A percentile compares a stretch with the other conserved stretches of the same genome.
These are phyloP conservation scores for Papilio glaucus DNA, from an alignment of 1,140 invertebrate species.

Conservation along the genomic window DNA sequence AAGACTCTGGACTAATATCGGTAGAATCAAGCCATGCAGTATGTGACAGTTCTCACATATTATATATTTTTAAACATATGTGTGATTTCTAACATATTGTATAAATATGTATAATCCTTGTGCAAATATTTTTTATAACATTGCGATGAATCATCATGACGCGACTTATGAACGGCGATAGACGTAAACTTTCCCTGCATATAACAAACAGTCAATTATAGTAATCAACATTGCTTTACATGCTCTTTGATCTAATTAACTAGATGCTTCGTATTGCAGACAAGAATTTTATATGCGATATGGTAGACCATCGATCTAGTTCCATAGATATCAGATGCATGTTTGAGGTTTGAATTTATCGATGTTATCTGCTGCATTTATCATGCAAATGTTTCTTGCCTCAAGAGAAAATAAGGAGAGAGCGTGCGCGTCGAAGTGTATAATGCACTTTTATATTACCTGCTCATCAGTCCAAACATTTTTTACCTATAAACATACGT, in stretches of 20 bases:
- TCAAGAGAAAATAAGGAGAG: constrained; percentile 75
- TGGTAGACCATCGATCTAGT: constrained; percentile 42
- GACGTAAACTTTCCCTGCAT: constrained; percentile 34
- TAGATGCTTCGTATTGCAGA: constrained; percentile 28
- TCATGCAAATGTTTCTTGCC: constrained; percentile 77
- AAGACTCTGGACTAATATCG: no score
- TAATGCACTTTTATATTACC: constrained; percentile 61
- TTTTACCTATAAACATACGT: constrained; percentile 23
- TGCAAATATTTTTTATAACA: not conserved
- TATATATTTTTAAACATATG: not conserved
- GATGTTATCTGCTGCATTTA: constrained; percentile 64
- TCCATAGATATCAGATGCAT: constrained; percentile 40
- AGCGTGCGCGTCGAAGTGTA: constrained; percentile 65
- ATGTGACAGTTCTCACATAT: not conserved
- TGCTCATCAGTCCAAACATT: constrained; percentile 48
- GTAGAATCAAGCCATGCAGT: no score
- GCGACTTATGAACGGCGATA: not conserved
- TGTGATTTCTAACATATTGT: not conserved
- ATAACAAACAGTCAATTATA: constrained; percentile 38
- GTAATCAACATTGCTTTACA: constrained; percentile 55
- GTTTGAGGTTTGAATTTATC: constrained; percentile 57
- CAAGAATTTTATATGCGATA: constrained; percentile 14
- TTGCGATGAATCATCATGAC: not conserved
- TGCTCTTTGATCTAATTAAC: constrained; percentile 56
- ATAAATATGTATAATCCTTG: not conserved